Percentiles rank a stretch among this genome's conserved stretches.
phyloP scores from a whole-genome alignment of 2,113 vertebrate species.

The Camelus bactrianus region DNA sequence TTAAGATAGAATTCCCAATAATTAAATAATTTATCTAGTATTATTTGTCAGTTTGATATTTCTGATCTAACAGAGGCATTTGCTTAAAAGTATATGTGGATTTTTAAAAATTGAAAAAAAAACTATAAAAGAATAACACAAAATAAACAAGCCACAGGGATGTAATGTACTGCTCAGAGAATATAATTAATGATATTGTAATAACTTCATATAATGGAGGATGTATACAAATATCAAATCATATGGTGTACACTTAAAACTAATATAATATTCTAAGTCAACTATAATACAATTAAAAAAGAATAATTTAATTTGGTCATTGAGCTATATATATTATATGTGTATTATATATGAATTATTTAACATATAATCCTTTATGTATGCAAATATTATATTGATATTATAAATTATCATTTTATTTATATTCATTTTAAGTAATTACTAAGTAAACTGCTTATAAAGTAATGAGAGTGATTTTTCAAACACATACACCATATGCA shows the following conservation, averaged over 20 bases:
- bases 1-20: background rate
- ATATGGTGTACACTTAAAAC: background rate
- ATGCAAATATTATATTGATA: background rate
- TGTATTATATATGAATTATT: background rate
- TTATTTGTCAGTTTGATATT: background rate
- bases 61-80: background rate
- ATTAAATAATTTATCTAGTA: background rate
- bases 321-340: background rate
- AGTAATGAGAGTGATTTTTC: background rate
- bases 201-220: background rate
- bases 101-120: background rate
- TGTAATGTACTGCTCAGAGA: background rate
- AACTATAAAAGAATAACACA: background rate
- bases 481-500: background rate
- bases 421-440: slow-evolving; percentile 13
- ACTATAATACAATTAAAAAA: background rate
- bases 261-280: background rate
- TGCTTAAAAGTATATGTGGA: background rate
- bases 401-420: background rate
- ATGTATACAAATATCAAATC: background rate
- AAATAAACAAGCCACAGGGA: background rate
- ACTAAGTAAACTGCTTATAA: slow-evolving; percentile 8
- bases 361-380: background rate
- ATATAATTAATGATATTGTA: background rate
- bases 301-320: background rate